These are phyloP conservation scores for Coptodon bakossiorum DNA, from an alignment of 2,113 vertebrate genomes.

Conservation along the genomic window DNA sequence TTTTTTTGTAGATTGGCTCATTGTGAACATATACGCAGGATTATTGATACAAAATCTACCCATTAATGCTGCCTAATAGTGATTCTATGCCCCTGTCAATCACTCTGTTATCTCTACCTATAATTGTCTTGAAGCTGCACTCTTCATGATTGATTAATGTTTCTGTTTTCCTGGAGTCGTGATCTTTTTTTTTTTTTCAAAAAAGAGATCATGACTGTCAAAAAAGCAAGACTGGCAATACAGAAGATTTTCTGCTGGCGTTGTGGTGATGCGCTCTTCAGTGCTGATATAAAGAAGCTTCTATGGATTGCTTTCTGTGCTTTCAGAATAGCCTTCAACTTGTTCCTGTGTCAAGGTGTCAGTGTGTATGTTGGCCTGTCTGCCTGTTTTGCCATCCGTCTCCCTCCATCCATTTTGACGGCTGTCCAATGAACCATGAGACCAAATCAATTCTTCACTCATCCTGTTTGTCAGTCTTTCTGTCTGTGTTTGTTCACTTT, in stretches of 20 bases:
- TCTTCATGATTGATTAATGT: neutral
- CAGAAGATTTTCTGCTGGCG: neutral
- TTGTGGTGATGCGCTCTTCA: neutral
- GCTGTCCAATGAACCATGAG: constrained; percentile 37
- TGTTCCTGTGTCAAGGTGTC: constrained; percentile 14
- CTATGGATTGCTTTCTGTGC: neutral
- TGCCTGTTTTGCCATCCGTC: constrained; percentile 26
- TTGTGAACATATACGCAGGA: neutral
- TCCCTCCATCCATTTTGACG: constrained; percentile 37
- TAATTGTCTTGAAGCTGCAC: neutral
- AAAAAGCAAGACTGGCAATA: neutral
- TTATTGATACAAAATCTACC: neutral
- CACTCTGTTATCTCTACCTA: neutral
- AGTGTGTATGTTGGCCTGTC: constrained; percentile 8
- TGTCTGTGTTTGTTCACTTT: constrained; percentile 51
- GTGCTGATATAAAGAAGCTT: neutral
- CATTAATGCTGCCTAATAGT: neutral
- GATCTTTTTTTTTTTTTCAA: neutral
- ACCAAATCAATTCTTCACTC: constrained; percentile 41
- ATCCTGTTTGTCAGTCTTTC: constrained; percentile 41
- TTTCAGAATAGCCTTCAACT: neutral
- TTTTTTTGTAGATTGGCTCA: neutral
- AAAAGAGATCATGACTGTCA: neutral
- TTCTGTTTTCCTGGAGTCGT: neutral
- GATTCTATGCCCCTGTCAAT: neutral